Evolutionary conservation across 2,888 invertebrate species (phyloP).

Genomic region (Suillia variegata): DNA sequence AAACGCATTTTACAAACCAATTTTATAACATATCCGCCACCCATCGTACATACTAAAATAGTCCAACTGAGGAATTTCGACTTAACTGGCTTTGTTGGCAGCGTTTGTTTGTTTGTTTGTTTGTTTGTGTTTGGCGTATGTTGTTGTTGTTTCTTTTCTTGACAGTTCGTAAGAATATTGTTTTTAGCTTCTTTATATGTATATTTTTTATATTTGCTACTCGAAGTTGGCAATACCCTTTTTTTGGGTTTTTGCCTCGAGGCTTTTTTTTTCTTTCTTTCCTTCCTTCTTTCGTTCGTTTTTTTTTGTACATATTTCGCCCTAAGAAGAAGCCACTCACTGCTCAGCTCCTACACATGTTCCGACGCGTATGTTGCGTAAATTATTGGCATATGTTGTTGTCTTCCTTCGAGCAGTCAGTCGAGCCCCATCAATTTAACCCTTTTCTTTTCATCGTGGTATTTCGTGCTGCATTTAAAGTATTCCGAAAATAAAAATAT

Average conservation of each 20-base stretch:
- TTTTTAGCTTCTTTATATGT: background rate
- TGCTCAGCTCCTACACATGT: background rate
- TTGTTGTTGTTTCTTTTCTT: background rate
- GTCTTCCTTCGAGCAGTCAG: background rate
- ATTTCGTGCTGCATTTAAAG: no score
- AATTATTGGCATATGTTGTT: slow-evolving; percentile 1
- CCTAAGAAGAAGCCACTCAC: background rate
- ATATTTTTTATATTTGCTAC: no score
- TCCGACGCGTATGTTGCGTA: background rate
- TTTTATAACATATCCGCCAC: background rate
- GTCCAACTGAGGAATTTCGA: background rate
- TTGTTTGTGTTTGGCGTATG: no score
- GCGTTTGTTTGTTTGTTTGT: no score
- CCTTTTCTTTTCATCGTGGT: background rate
- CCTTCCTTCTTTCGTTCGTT: no score
- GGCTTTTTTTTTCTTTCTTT: no score
- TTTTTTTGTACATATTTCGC: no score
- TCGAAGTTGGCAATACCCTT: background rate
- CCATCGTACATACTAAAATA: background rate
- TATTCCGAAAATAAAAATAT: no score
- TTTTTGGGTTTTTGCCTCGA: no score
- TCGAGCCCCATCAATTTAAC: background rate
- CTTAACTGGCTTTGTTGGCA: no score
- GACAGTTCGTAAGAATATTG: background rate
- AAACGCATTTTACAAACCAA: slow-evolving; percentile 1